Conservation (phyloP, 2,113 vertebrate genomes). For the Xerus inauris region DNA sequence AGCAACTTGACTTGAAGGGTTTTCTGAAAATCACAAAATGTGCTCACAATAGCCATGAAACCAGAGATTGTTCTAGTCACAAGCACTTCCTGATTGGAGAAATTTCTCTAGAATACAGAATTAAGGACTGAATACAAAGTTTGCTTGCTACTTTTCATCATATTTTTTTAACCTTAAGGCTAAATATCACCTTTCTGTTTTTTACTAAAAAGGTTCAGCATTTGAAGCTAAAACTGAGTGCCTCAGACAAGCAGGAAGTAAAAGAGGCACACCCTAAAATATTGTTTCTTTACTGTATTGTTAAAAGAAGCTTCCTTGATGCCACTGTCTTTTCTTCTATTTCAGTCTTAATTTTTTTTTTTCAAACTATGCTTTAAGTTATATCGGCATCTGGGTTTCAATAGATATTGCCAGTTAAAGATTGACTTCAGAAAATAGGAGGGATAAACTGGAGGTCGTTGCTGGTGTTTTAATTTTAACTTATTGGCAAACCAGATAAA, state of each 20-base stretch:
- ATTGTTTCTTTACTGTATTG: conserved; percentile 2
- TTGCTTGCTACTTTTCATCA: not conserved
- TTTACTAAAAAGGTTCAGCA: not conserved
- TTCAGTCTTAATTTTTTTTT: not conserved
- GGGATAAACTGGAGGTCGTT: not conserved
- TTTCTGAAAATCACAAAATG: not conserved
- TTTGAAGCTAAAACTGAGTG: not conserved
- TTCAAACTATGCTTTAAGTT: not conserved
- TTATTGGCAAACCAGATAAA: conserved; percentile 20
- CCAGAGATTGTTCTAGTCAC: not conserved
- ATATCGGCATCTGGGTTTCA: not conserved
- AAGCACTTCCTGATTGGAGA: not conserved
- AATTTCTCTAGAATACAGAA: conserved; percentile 30
- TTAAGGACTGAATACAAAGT: not conserved
- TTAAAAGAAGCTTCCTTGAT: not conserved
- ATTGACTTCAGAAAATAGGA: not conserved
- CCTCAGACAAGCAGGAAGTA: not conserved
- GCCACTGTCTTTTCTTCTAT: not conserved
- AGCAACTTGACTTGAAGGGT: not conserved
- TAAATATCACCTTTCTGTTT: not conserved
- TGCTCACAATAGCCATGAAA: not conserved
- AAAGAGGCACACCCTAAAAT: not conserved
- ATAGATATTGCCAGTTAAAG: not conserved
- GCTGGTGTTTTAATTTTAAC: not conserved
- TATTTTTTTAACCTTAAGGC: not conserved